A percentile compares a stretch with the other conserved stretches of the same genome.
phyloP scores from a whole-genome alignment of 2,797 vertebrate species.

The Pygocentrus nattereri region DNA sequence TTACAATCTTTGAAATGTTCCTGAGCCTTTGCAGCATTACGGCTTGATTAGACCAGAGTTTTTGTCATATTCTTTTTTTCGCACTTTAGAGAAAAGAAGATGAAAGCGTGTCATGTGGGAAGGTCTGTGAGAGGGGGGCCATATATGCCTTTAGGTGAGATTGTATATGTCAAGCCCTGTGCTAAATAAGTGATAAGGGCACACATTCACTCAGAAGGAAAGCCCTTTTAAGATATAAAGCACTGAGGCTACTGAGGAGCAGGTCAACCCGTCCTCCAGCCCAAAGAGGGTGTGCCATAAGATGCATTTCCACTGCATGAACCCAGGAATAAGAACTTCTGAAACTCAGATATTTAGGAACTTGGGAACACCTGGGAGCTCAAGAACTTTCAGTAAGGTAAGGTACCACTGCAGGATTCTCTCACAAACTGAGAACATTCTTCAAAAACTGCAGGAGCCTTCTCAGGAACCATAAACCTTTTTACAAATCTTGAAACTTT shows the following conservation, averaged over 20 bases:
- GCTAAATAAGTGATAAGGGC: conserved; percentile 41
- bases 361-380: background rate
- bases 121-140: conserved; percentile 11
- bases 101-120: conserved; percentile 16
- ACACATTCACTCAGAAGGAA: background rate
- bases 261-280: background rate
- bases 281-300: background rate
- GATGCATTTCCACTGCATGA: background rate
- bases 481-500: too few species aligned
- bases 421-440: too few species aligned
- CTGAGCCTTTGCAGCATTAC: conserved; percentile 17
- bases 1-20: conserved; percentile 12
- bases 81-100: conserved; percentile 35
- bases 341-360: background rate
- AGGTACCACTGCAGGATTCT: too few species aligned
- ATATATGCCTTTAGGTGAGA: conserved; percentile 7
- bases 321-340: background rate
- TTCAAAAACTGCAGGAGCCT: too few species aligned
- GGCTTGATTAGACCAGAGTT: conserved; percentile 9
- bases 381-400: too few species aligned
- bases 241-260: conserved; percentile 1
- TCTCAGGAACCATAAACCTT: too few species aligned
- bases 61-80: conserved; percentile 22
- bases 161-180: background rate
- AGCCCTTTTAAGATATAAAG: conserved; percentile 24